A percentile compares a stretch with the other conserved stretches of the same genome.
Conservation (phyloP, 2,113 vertebrate species). For the Neotoma lepida region DNA sequence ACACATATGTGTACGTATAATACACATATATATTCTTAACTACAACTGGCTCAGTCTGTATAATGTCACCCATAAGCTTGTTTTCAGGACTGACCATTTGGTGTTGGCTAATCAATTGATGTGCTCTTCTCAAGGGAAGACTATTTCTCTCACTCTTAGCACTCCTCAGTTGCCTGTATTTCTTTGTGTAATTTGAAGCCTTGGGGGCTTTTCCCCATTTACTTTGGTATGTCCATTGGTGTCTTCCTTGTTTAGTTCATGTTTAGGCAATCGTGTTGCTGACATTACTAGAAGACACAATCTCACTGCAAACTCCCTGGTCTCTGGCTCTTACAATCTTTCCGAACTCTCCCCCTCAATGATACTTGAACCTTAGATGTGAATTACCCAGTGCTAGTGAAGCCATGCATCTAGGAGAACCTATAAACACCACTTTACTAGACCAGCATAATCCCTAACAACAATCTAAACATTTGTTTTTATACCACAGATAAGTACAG, state of each 20-base stretch:
- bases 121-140: background rate
- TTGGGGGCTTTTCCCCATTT: background rate
- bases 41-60: background rate
- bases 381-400: background rate
- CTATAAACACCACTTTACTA: background rate
- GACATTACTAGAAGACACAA: background rate
- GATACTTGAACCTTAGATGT: background rate
- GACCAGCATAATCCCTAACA: background rate
- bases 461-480: background rate
- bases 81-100: background rate
- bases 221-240: background rate
- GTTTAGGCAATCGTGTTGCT: background rate
- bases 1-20: background rate
- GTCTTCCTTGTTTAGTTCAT: background rate
- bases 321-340: background rate
- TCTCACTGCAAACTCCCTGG: background rate
- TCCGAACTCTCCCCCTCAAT: background rate
- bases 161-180: background rate
- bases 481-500: background rate
- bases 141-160: background rate
- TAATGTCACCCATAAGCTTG: background rate
- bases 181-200: background rate
- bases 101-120: background rate
- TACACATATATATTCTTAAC: background rate
- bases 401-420: background rate